phyloP scores from a whole-genome alignment of 35 echinoderm and acorn worm species.

The Eucidaris tribuloides region DNA sequence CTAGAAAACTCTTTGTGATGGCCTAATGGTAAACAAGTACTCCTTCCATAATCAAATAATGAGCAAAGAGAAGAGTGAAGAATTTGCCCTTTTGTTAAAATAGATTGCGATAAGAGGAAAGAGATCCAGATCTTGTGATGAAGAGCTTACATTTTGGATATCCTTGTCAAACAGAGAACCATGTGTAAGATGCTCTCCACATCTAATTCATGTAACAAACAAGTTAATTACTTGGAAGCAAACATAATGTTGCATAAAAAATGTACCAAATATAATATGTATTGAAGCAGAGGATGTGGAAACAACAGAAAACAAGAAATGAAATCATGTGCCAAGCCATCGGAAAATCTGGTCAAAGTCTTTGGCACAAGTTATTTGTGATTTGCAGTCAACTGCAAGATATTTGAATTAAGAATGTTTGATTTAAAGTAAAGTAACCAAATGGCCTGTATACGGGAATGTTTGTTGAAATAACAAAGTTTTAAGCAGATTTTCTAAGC shows the following conservation, averaged over 20 bases:
- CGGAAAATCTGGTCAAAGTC: background rate
- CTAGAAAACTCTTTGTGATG: constrained; percentile 25
- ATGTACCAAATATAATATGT: constrained; percentile 19
- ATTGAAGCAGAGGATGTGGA: constrained; percentile 24
- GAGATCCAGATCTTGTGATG: background rate
- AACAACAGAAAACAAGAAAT: background rate
- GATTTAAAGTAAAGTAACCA: background rate
- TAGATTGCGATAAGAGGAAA: constrained; percentile 41
- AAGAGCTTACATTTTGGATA: constrained; percentile 18
- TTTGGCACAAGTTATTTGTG: background rate
- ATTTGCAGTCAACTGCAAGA: constrained; percentile 24
- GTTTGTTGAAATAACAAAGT: constrained; percentile 15
- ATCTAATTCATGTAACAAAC: constrained; percentile 50
- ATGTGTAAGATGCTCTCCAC: constrained; percentile 34
- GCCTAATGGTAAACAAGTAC: constrained; percentile 23
- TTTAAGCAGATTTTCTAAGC: background rate
- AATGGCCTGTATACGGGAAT: constrained; percentile 39
- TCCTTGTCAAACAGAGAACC: constrained; percentile 4
- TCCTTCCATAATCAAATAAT: constrained; percentile 66
- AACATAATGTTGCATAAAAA: constrained; percentile 8
- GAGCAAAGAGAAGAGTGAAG: constrained; percentile 68
- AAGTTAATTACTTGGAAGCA: constrained; percentile 49
- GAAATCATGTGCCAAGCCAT: background rate
- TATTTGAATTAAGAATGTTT: constrained; percentile 35
- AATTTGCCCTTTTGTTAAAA: constrained; percentile 72